Base-by-base conservation (phyloP, 2,113 vertebrate species). In the Corythaeola cristata region DNA sequence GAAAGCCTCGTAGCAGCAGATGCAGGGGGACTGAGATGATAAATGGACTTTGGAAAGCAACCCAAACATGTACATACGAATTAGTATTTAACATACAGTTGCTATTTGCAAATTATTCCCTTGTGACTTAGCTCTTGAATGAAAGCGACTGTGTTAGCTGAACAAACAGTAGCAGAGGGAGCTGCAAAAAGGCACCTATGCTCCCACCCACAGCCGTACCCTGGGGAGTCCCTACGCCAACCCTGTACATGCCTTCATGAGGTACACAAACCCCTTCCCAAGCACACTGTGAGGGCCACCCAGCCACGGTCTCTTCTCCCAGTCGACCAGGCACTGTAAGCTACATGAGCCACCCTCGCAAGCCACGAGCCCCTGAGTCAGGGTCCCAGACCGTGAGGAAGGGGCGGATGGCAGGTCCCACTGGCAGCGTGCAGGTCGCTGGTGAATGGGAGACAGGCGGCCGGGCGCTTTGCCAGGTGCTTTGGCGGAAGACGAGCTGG, bases 81-180 rank as follows among this genome's bases (percentile, higher is more conserved):
- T 97, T 97, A 95, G 95, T 96, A 95, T 96, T 95, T 97, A 96
- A 94, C 94, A 97, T 96, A 95, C 87, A 89, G 92, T 98, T 95
- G 88, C 91, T 94, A 89, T 95, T 97, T 97, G 96, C 96, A 98
- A 97, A 97, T 97, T 97, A 95, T 91, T 9, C 90, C 73, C 92
- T 84, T 55, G 92, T 89, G 87, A 95, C 94, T 93, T 95, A 89
- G 92, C 87, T 93, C 87, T 74, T 82, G 93, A 96, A 91, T 85
- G 92, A 88, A 90, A 91, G 88, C 72, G 79, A 93, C 69, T 82
- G 84, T 67, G 86, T 95, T 90, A 88, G 91, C 94, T 91, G 93
- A 97, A 93, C 82, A 96, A 96, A 96, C 96, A 97, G 94, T 88
- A 92, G 88, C 56, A 60, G 72, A 79, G 58, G 64, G 92, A 84